phyloP scores from a whole-genome alignment of 2,113 vertebrate species.

The Nothobranchius kuhntae region DNA sequence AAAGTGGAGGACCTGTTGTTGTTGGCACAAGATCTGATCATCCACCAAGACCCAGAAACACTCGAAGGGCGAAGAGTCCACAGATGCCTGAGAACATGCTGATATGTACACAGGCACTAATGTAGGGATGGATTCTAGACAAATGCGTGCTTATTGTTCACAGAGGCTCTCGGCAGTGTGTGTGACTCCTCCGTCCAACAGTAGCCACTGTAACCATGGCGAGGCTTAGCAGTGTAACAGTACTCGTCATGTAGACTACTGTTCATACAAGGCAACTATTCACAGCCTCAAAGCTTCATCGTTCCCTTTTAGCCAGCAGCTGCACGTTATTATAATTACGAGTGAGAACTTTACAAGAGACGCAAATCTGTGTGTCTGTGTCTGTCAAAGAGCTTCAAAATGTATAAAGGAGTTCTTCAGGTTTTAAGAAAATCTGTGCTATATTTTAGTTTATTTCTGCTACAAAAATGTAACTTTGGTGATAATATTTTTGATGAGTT shows the following conservation, averaged over 20 bases:
- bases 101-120: constrained; percentile 37
- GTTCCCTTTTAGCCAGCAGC: constrained; percentile 59
- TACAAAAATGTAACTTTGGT: no score
- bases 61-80: constrained; percentile 28
- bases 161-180: constrained; percentile 30
- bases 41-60: constrained; percentile 59
- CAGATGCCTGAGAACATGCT: constrained; percentile 36
- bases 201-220: constrained; percentile 78
- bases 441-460: no score
- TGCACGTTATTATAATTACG: constrained; percentile 66
- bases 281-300: constrained; percentile 53
- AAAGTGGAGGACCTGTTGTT: constrained; percentile 57
- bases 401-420: no score
- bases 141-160: neutral
- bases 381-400: constrained; percentile 7
- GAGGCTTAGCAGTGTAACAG: constrained; percentile 62
- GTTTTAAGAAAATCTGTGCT: no score
- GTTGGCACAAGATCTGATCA: constrained; percentile 59
- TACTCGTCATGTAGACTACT: constrained; percentile 51
- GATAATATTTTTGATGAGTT: no score
- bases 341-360: constrained; percentile 59
- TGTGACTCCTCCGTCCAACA: constrained; percentile 43
- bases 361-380: constrained; percentile 44
- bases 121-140: constrained; percentile 23
- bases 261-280: constrained; percentile 62